These are phyloP conservation scores for Thrips palmi DNA, from an alignment of 1,140 invertebrate genomes.

Conservation along the genomic window DNA sequence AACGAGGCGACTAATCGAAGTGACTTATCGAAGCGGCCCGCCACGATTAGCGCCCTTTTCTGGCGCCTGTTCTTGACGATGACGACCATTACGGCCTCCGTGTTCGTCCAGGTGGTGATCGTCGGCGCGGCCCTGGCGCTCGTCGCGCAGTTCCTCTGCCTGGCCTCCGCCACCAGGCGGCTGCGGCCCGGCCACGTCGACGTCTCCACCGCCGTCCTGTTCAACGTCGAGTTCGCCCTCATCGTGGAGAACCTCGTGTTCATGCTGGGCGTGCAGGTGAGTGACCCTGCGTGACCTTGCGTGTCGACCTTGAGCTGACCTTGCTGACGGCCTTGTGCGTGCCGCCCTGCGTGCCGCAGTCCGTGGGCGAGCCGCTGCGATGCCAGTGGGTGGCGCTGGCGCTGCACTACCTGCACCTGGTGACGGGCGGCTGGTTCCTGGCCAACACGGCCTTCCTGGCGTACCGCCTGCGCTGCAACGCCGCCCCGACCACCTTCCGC, in stretches of 20 bases:
- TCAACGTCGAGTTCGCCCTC: conserved; percentile 18
- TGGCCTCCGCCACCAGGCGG: conserved; percentile 15
- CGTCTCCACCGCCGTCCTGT: conserved; percentile 15
- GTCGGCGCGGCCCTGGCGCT: conserved; percentile 17
- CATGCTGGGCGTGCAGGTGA: conserved; percentile 29
- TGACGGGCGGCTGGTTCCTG: conserved; percentile 44
- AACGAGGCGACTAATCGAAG: no score
- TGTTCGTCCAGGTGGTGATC: conserved; percentile 17
- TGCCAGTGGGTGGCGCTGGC: conserved; percentile 42
- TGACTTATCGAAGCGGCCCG: no score
- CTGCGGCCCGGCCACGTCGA: conserved; percentile 13
- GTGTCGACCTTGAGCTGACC: not conserved
- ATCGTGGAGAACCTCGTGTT: conserved; percentile 21
- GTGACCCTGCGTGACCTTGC: conserved; percentile 10
- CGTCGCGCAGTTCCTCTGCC: conserved; percentile 17
- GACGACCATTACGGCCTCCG: no score
- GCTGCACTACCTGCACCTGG: conserved; percentile 45
- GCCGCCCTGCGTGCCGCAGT: conserved; percentile 29
- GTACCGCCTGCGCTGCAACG: conserved; percentile 21
- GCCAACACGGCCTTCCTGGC: conserved; percentile 27
- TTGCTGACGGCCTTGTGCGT: no score
- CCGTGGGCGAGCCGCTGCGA: conserved; percentile 32
- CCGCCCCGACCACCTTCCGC: conserved; percentile 24
- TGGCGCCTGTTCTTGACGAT: no score
- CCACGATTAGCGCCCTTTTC: no score